Evolutionary conservation across 2,888 invertebrate genomes (phyloP).

Genomic region (Phengaris alcon): DNA sequence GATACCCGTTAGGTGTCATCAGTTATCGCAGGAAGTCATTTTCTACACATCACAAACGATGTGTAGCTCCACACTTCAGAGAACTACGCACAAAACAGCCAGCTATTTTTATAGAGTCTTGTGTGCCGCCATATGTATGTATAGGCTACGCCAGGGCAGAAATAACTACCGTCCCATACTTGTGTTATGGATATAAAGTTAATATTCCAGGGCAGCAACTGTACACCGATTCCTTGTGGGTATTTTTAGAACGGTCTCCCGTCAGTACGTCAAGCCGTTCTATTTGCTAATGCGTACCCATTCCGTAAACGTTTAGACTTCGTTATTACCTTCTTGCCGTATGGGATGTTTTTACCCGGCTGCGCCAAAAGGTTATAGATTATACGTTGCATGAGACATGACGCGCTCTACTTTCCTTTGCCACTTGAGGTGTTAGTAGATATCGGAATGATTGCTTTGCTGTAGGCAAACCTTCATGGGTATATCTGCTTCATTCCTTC

Average conservation of each 20-base stretch:
- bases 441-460: too few relatives aligned
- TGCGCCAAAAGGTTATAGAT: background rate
- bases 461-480: too few relatives aligned
- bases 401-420: background rate
- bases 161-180: background rate
- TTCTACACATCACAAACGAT: conserved; percentile 13
- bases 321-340: background rate
- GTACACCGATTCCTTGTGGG: conserved; percentile 3
- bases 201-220: background rate
- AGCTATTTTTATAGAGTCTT: conserved; percentile 22
- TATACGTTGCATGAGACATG: background rate
- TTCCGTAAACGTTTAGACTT: conserved; percentile 19
- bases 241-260: conserved; percentile 26
- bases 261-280: conserved; percentile 12
- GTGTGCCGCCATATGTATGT: background rate
- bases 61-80: conserved; percentile 10
- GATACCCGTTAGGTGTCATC: conserved; percentile 4
- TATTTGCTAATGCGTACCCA: conserved; percentile 20
- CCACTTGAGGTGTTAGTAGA: background rate
- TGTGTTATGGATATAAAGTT: background rate
- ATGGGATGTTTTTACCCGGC: background rate
- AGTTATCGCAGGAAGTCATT: conserved; percentile 15
- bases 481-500: too few relatives aligned
- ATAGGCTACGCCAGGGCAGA: background rate
- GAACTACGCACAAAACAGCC: conserved; percentile 24